A percentile compares a stretch with the other conserved stretches of the same genome.
phyloP scores from a whole-genome alignment of 2,113 vertebrate species.

The Carettochelys insculpta region DNA sequence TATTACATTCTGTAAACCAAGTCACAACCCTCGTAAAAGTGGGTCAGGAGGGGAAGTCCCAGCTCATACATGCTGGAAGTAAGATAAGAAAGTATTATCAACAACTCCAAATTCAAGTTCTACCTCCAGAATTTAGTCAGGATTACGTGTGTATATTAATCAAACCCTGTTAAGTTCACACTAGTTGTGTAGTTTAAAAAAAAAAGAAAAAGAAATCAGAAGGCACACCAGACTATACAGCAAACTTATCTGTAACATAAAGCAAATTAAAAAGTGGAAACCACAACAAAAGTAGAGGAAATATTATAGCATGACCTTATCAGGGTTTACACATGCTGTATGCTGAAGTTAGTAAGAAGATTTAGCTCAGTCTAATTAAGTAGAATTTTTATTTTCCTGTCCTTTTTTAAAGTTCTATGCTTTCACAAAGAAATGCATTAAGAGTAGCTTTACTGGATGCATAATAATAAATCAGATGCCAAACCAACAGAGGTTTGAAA shows the following conservation, averaged over 20 bases:
- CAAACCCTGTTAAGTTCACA: conserved; percentile 62
- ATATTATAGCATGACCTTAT: conserved; percentile 52
- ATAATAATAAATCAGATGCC: not conserved
- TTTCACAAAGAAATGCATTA: conserved; percentile 37
- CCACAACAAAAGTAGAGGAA: conserved; percentile 27
- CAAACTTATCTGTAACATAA: conserved; percentile 47
- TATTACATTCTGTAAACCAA: conserved; percentile 73
- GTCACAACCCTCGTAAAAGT: conserved; percentile 66
- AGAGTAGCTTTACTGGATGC: not conserved
- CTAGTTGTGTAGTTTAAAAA: not conserved
- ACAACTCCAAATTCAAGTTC: conserved; percentile 54
- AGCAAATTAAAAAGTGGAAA: conserved; percentile 44
- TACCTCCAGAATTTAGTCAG: conserved; percentile 28
- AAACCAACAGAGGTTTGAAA: not conserved
- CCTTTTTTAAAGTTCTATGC: conserved; percentile 38
- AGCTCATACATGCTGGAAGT: conserved; percentile 61
- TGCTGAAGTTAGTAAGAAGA: conserved; percentile 4
- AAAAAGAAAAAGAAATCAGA: not conserved
- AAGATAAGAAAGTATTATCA: conserved; percentile 60
- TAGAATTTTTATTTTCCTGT: not conserved
- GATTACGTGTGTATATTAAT: conserved; percentile 8
- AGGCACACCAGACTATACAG: conserved; percentile 39
- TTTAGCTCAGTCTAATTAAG: not conserved
- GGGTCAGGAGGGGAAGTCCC: conserved; percentile 55
- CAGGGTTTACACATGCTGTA: conserved; percentile 23